phyloP scores from a whole-genome alignment of 2,797 vertebrate species.

The Neomorphus geoffroyi region DNA sequence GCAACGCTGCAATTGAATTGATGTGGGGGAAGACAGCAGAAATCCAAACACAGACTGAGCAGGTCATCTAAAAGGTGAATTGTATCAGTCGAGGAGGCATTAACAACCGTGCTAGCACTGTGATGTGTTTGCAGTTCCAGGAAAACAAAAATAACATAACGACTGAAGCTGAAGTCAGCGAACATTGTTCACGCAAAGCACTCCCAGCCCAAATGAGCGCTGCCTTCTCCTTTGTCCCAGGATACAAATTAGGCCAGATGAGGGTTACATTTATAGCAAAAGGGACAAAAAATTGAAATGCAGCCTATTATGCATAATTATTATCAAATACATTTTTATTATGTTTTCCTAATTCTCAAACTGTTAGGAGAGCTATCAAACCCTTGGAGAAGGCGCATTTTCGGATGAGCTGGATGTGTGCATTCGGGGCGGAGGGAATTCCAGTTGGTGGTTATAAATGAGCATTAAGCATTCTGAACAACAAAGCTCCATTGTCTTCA shows the following conservation, averaged over 20 bases:
- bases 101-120: not conserved
- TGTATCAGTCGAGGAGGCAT: not conserved
- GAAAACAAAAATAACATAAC: not conserved
- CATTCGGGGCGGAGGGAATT: fast-evolving
- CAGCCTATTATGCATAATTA: not conserved
- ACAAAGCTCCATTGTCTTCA: constrained; percentile 6
- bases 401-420: not conserved
- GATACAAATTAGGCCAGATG: not conserved
- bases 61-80: not conserved
- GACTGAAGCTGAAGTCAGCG: not conserved
- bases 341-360: not conserved
- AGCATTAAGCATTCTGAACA: not conserved
- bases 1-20: not conserved
- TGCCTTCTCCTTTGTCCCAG: not conserved
- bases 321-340: not conserved
- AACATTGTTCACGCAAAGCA: not conserved
- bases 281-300: not conserved
- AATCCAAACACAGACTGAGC: not conserved
- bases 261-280: not conserved
- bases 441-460: not conserved
- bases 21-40: not conserved
- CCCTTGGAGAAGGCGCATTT: not conserved
- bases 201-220: not conserved
- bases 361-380: not conserved
- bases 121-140: not conserved